Evolutionary conservation across 1,140 invertebrate species (phyloP).

Genomic region (Aradophagus sp.): DNA sequence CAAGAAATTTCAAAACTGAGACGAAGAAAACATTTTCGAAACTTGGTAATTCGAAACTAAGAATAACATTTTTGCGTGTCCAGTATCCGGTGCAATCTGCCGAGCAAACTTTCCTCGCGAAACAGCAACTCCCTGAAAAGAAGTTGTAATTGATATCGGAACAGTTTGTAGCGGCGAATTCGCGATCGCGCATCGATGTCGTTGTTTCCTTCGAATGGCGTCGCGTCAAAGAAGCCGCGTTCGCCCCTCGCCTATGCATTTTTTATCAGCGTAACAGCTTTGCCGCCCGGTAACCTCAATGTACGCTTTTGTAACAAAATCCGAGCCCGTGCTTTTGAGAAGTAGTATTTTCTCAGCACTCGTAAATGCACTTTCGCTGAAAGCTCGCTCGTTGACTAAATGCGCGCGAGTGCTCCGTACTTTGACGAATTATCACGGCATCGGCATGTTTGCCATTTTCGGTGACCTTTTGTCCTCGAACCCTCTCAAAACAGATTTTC

Average conservation of each 20-base stretch:
- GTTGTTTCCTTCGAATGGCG: too few relatives aligned
- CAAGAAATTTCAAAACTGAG: too few relatives aligned
- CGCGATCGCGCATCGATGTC: too few relatives aligned
- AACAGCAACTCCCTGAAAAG: too few relatives aligned
- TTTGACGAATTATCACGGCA: conserved; percentile 51
- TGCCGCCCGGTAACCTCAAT: conserved; percentile 46
- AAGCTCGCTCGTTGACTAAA: conserved; percentile 49
- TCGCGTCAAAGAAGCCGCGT: conserved; percentile 25
- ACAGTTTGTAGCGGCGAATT: too few relatives aligned
- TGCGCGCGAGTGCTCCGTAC: conserved; percentile 40
- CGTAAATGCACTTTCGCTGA: conserved; percentile 54
- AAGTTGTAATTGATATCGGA: too few relatives aligned
- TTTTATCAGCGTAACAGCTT: conserved; percentile 50
- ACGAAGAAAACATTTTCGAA: too few relatives aligned
- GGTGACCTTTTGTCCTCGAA: too few relatives aligned
- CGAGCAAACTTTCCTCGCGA: too few relatives aligned
- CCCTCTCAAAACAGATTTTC: neutral
- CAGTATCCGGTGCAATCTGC: too few relatives aligned
- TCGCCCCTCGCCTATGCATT: conserved; percentile 39
- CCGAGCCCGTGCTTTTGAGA: conserved; percentile 47
- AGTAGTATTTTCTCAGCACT: conserved; percentile 52
- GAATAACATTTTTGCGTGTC: too few relatives aligned
- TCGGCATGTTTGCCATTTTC: conserved; percentile 46
- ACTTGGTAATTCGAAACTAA: too few relatives aligned
- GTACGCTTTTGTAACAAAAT: conserved; percentile 51